phyloP scores from a whole-genome alignment of 2,113 vertebrate species.

The Mola mola region DNA sequence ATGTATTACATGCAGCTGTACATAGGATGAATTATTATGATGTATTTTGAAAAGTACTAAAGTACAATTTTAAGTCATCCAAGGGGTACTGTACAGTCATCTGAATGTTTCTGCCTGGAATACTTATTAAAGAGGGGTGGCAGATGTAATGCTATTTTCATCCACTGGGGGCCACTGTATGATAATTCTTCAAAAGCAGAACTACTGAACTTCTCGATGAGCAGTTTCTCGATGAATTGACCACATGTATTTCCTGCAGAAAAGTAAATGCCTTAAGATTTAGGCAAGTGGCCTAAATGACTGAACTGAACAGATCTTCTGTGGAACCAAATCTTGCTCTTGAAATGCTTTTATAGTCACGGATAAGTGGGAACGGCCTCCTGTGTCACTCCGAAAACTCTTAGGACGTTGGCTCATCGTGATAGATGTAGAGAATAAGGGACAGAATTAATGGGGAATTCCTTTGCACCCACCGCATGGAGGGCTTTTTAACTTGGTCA shows the following conservation, averaged over 20 bases:
- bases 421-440: constrained; percentile 16
- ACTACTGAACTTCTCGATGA: no score
- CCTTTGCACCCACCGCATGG: constrained; percentile 9
- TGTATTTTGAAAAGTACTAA: constrained; percentile 33
- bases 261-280: not conserved
- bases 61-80: constrained; percentile 14
- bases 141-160: constrained; percentile 22
- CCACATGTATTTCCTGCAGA: not conserved
- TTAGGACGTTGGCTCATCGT: constrained; percentile 23
- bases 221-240: no score
- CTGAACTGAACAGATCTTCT: not conserved
- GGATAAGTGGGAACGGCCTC: constrained; percentile 17
- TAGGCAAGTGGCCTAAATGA: not conserved
- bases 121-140: not conserved
- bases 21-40: constrained; percentile 44
- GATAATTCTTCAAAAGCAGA: constrained; percentile 3
- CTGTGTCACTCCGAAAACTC: constrained; percentile 26
- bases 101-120: constrained; percentile 19
- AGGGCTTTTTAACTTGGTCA: constrained; percentile 9
- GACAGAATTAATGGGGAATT: constrained; percentile 23
- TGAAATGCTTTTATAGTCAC: constrained; percentile 1
- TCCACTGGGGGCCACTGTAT: constrained; percentile 55
- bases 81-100: constrained; percentile 2
- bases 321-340: not conserved
- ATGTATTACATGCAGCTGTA: constrained; percentile 52